phyloP scores from a whole-genome alignment of 1,140 invertebrate species.

The Chrysoperla carnea region DNA sequence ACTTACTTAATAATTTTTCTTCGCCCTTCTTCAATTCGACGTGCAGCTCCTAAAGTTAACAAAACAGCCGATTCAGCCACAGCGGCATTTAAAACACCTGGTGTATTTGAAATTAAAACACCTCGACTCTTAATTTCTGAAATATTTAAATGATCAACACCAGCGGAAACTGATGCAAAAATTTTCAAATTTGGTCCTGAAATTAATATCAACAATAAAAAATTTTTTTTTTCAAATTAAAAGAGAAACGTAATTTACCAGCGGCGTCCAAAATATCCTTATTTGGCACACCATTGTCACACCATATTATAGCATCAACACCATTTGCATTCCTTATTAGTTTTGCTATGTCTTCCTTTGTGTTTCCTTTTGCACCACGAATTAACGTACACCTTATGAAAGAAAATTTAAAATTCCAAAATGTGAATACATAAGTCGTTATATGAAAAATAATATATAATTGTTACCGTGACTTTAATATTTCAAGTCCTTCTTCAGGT shows the following conservation, averaged over 20 bases:
- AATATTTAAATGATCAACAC: slow-evolving; percentile 55
- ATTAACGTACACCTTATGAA: slow-evolving; percentile 14
- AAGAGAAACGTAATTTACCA: too few species aligned
- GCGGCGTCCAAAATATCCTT: slow-evolving; percentile 17
- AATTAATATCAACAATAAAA: neutral
- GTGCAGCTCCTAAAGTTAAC: slow-evolving; percentile 50
- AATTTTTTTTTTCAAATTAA: too few species aligned
- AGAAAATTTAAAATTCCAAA: too few species aligned
- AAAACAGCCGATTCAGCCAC: slow-evolving; percentile 71
- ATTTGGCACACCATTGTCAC: slow-evolving; percentile 10
- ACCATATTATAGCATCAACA: slow-evolving; percentile 17
- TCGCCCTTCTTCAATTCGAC: slow-evolving; percentile 56
- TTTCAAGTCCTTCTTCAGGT: slow-evolving; percentile 11
- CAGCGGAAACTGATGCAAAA: slow-evolving; percentile 74
- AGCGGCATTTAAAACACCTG: slow-evolving; percentile 56
- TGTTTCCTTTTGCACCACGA: slow-evolving; percentile 5
- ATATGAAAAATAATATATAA: neutral
- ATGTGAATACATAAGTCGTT: too few species aligned
- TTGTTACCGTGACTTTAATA: slow-evolving; percentile 13
- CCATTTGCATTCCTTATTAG: slow-evolving; percentile 12
- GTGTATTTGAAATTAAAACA: slow-evolving; percentile 62
- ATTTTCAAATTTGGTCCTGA: slow-evolving; percentile 58
- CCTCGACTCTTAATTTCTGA: slow-evolving; percentile 40
- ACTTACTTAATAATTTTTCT: slow-evolving; percentile 40
- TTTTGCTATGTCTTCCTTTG: slow-evolving; percentile 3